Conservation (phyloP, 2,888 invertebrate genomes). For the Antheraea yamamai region DNA sequence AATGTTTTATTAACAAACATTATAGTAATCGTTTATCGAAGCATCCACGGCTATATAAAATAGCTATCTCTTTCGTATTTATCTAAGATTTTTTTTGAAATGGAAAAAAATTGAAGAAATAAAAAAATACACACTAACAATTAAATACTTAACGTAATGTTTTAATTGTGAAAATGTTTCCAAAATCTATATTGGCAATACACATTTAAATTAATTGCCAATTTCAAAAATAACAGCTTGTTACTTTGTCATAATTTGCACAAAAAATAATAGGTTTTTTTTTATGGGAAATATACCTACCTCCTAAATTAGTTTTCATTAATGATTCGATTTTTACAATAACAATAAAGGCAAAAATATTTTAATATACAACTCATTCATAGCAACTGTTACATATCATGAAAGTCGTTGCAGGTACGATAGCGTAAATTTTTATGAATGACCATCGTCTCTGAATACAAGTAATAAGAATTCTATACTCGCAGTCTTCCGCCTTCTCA, state of each 20-base stretch:
- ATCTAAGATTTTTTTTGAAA: not conserved
- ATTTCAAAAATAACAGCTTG: not conserved
- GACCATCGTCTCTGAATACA: constrained; percentile 57
- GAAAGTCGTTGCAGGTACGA: constrained; percentile 39
- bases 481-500: constrained; percentile 65
- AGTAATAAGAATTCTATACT: constrained; percentile 47
- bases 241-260: not conserved
- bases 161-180: not conserved
- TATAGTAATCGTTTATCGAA: not conserved
- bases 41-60: not conserved
- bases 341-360: not conserved
- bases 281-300: not conserved
- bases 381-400: constrained; percentile 55
- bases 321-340: too few relatives aligned
- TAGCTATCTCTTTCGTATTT: not conserved
- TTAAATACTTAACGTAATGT: not conserved
- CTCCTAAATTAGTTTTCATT: too few relatives aligned
- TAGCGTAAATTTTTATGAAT: constrained; percentile 67
- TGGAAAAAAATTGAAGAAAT: not conserved
- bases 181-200: not conserved
- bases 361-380: constrained; percentile 4
- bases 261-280: not conserved
- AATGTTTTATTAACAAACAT: too few relatives aligned
- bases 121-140: not conserved
- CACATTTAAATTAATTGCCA: not conserved